Evolutionary conservation across 2,113 vertebrate species (phyloP).

Genomic region (Mesembrinibis cayennensis): DNA sequence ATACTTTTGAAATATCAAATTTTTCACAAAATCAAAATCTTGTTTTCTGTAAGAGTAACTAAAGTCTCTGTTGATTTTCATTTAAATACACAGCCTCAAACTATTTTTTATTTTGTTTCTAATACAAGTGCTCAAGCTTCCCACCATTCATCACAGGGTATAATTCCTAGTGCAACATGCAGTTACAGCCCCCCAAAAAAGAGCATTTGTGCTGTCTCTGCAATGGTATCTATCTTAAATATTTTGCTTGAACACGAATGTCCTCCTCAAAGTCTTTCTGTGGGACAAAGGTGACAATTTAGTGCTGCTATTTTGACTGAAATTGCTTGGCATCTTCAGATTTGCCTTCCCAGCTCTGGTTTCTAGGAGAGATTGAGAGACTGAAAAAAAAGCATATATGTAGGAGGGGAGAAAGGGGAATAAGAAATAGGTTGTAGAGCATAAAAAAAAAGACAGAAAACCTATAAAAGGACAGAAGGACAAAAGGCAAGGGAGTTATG

Average conservation of each 20-base stretch:
- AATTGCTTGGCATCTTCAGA: background rate
- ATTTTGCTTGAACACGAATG: background rate
- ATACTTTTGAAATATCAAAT: background rate
- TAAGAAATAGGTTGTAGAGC: background rate
- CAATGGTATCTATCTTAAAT: background rate
- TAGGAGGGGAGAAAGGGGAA: background rate
- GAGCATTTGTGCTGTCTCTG: background rate
- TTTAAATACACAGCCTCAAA: background rate
- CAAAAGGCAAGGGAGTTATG: background rate
- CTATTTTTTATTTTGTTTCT: background rate
- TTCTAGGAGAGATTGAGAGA: background rate
- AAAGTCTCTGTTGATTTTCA: background rate
- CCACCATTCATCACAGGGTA: background rate
- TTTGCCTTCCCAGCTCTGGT: background rate
- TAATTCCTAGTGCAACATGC: background rate
- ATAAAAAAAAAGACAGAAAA: background rate
- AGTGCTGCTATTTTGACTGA: background rate
- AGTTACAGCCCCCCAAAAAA: background rate
- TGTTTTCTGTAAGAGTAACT: background rate
- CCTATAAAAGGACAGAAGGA: background rate
- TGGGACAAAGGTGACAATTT: background rate
- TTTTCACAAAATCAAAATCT: background rate
- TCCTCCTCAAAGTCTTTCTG: background rate
- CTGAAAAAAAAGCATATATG: background rate
- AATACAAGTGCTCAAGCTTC: background rate